Conservation (phyloP, 2,888 invertebrate genomes). For the Drosophila hamatofila region DNA sequence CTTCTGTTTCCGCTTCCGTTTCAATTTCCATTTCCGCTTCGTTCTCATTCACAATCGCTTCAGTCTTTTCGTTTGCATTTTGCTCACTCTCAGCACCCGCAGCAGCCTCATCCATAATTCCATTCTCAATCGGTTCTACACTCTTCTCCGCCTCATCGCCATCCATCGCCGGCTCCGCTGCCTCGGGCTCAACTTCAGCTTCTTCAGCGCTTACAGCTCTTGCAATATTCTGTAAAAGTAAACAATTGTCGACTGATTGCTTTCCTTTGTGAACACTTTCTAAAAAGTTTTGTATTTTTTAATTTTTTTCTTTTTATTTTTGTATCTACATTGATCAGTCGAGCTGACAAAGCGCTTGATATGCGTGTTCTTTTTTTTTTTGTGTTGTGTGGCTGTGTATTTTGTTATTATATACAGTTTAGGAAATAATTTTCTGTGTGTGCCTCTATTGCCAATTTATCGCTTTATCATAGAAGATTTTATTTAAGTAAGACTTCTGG, state of each 20-base stretch:
- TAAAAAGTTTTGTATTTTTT: background rate
- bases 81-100: slow-evolving; percentile 48
- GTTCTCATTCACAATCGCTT: slow-evolving; percentile 43
- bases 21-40: slow-evolving; percentile 26
- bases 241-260: slow-evolving; percentile 86
- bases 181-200: slow-evolving; percentile 12
- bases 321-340: slow-evolving; percentile 42
- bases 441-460: background rate
- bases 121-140: slow-evolving; percentile 17
- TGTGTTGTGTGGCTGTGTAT: slow-evolving; percentile 8
- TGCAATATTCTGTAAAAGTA: slow-evolving; percentile 85
- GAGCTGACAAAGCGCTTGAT: slow-evolving; percentile 38
- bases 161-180: background rate
- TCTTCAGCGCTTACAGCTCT: slow-evolving; percentile 78
- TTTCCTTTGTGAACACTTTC: slow-evolving; percentile 66
- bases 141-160: slow-evolving; percentile 23
- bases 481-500: background rate
- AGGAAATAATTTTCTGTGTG: background rate
- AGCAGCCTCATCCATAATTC: slow-evolving; percentile 19
- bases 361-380: slow-evolving; percentile 1
- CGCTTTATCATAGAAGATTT: background rate
- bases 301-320: slow-evolving; percentile 13
- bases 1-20: slow-evolving; percentile 22
- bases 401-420: slow-evolving; percentile 23
- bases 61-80: slow-evolving; percentile 66